These are phyloP conservation scores for Thecocarcelia acutangulata DNA, from an alignment of 2,888 invertebrate genomes.

Conservation along the genomic window DNA sequence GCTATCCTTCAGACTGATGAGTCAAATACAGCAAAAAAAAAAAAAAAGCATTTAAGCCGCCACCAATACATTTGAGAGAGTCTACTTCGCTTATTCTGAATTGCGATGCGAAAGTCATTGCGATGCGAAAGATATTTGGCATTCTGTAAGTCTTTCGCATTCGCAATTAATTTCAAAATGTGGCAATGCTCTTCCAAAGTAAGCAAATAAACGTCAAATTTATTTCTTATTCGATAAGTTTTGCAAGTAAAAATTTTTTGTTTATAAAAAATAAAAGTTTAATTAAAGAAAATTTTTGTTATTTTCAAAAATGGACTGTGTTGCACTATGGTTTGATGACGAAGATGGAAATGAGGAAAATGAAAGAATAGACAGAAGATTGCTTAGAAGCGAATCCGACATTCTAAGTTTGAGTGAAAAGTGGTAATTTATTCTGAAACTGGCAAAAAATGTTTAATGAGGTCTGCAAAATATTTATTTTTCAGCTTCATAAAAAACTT, in stretches of 20 bases:
- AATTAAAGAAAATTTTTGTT: background rate
- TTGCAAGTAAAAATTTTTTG: background rate
- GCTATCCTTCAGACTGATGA: too few species aligned
- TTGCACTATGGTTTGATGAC: background rate
- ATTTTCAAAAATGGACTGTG: background rate
- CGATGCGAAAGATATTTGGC: background rate
- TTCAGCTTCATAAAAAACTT: too few species aligned
- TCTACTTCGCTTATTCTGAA: background rate
- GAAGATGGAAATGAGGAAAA: background rate
- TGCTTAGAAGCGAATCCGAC: constrained; percentile 5
- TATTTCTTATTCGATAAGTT: constrained; percentile 13
- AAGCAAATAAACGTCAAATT: constrained; percentile 12
- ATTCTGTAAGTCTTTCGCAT: constrained; percentile 11
- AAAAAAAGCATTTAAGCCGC: too few species aligned
- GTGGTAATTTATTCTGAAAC: constrained; percentile 1
- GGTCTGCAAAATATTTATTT: too few species aligned
- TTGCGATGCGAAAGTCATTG: background rate
- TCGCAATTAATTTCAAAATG: constrained; percentile 5
- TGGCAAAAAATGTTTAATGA: too few species aligned
- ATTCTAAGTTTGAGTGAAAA: constrained; percentile 15
- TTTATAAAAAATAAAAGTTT: constrained; percentile 24
- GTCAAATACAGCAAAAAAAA: too few species aligned
- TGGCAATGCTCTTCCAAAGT: constrained; percentile 4
- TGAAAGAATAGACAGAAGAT: constrained; percentile 13
- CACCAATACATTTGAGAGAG: too few species aligned